Evolutionary conservation across 2,113 vertebrate genomes (phyloP).

Genomic region (Sceloporus tristichus): DNA sequence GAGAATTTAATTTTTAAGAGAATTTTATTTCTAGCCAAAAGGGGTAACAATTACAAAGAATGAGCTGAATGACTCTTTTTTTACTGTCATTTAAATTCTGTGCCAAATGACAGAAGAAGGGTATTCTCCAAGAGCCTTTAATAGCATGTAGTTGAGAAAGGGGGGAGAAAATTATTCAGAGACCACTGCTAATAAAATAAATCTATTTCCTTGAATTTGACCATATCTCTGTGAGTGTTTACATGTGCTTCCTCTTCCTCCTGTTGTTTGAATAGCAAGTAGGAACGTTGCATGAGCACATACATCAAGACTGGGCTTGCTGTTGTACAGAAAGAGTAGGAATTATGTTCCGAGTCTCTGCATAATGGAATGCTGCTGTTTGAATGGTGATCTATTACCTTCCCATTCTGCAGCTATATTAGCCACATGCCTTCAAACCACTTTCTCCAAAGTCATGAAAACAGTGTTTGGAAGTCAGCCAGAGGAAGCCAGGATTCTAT

Average conservation of each 20-base stretch:
- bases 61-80: slow-evolving; percentile 5
- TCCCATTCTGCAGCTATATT: background rate
- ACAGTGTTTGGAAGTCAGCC: slow-evolving; percentile 10
- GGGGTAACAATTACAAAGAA: background rate
- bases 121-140: background rate
- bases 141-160: background rate
- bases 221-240: background rate
- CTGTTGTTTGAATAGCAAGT: too few relatives aligned
- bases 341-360: background rate
- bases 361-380: background rate
- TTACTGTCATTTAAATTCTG: background rate
- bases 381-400: background rate
- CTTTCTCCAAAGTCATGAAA: slow-evolving; percentile 27
- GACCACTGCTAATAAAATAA: background rate
- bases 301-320: background rate
- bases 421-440: background rate
- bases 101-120: accelerated
- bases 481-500: background rate
- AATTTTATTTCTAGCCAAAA: slow-evolving; percentile 35
- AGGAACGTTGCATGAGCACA: background rate
- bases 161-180: background rate
- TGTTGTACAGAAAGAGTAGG: background rate
- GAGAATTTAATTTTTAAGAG: slow-evolving; percentile 47
- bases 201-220: background rate
- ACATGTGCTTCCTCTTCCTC: background rate